Base-by-base conservation (phyloP, 92 coral and sea anemone genomes). In the Siderastrea siderea region DNA sequence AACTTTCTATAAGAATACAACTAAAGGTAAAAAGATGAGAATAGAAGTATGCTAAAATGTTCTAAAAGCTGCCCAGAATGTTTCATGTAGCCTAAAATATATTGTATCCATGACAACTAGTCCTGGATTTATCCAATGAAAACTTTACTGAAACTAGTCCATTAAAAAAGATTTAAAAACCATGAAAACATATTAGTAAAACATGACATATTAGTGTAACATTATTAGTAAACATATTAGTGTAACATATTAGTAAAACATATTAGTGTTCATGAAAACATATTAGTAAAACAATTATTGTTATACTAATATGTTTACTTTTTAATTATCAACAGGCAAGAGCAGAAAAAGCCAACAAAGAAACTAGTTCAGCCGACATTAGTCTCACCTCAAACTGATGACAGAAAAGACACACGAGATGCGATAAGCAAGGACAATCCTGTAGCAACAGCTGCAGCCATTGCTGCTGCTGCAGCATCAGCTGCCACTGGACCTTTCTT, bases 391-490 rank as follows among this genome's bases (percentile, higher is more conserved):
- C 74, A 71, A 49, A 19, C 77, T 70, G 43, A 14, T 14, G 77
- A 71, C 61, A 57, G 12, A 82, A 71, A n/a, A 45, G 75, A 57
- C 3, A 1, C 74, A 3, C 89, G 77, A 58, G 73, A 65, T 13
- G 49, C 45, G 71, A 47, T 26, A 5, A 50, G 63, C 3, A 80
- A 76, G 13, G 91, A 88, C 7, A 94, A 89, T 77, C 92, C 88
- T 67, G 93, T 93, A 71, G 95, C 65, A 26, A 93, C 91, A 47
- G 93, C 98, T 47, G 95, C 98, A 2, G 96, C 97, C 16, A 94
- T 92, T 92, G 99, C 98, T 45, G 96, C 94, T 53, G 94, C 96
- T 45, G 99, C 98, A 1, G 98, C 96, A 5, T 90, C 98, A n/a
- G 93, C 96, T 47, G 96, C 94, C 10, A 97, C 95, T 15, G 97